A percentile compares a stretch with the other conserved stretches of the same genome.
phyloP scores from a whole-genome alignment of 2,797 vertebrate genomes.

The Danionella dracula region DNA sequence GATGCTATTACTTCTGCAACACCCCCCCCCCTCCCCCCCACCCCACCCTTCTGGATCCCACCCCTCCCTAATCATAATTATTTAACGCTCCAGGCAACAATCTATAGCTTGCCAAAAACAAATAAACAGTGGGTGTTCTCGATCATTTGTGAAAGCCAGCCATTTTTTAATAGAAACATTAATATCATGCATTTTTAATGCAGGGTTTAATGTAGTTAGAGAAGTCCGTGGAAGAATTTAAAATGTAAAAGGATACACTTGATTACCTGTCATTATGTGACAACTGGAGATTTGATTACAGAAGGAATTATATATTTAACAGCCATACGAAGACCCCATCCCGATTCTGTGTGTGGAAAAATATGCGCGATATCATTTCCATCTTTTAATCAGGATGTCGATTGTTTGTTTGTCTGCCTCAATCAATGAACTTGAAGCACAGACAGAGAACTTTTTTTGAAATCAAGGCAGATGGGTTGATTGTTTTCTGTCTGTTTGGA shows the following conservation, averaged over 20 bases:
- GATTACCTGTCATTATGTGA: slow-evolving; percentile 69
- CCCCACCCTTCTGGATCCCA: slow-evolving; percentile 54
- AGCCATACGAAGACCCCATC: slow-evolving; percentile 67
- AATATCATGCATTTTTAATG: slow-evolving; percentile 75
- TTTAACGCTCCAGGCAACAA: slow-evolving; percentile 79
- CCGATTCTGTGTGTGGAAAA: slow-evolving; percentile 44
- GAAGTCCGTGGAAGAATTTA: slow-evolving; percentile 71
- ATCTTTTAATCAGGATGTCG: slow-evolving; percentile 40
- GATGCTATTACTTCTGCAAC: slow-evolving; percentile 79
- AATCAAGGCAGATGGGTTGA: slow-evolving; percentile 28
- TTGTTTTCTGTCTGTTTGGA: slow-evolving; percentile 27
- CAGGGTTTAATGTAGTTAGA: slow-evolving; percentile 76
- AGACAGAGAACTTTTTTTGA: neutral
- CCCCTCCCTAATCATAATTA: slow-evolving; percentile 75
- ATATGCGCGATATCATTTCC: slow-evolving; percentile 30
- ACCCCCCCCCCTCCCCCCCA: slow-evolving; percentile 55
- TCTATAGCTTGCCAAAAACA: slow-evolving; percentile 72
- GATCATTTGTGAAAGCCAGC: slow-evolving; percentile 75
- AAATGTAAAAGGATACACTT: slow-evolving; percentile 69
- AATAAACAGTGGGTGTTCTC: slow-evolving; percentile 78
- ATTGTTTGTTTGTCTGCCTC: slow-evolving; percentile 31
- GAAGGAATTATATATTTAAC: slow-evolving; percentile 76
- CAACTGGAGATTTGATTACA: slow-evolving; percentile 71
- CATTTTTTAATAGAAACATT: slow-evolving; percentile 77
- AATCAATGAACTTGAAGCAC: slow-evolving; percentile 16